These are phyloP conservation scores for Spilarctia lutea DNA, from an alignment of 2,888 invertebrate genomes.

Conservation along the genomic window DNA sequence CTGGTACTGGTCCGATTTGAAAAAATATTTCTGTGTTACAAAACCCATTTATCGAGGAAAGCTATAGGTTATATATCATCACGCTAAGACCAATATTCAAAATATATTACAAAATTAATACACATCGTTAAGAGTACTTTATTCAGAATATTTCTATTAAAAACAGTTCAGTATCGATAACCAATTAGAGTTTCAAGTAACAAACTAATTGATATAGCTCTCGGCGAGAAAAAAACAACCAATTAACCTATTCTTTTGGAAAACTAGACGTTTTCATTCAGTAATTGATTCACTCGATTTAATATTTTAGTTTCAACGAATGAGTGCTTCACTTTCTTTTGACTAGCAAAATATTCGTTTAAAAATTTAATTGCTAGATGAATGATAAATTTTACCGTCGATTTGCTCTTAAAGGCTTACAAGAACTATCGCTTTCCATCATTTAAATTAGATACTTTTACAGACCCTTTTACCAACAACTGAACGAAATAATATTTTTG, in stretches of 20 bases:
- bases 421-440: no score
- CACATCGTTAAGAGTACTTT: background rate
- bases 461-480: no score
- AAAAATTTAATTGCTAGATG: background rate
- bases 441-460: no score
- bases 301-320: slow-evolving; percentile 19
- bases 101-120: background rate
- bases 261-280: slow-evolving; percentile 33
- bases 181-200: slow-evolving; percentile 59
- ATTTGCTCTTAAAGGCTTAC: no score
- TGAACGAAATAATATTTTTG: no score
- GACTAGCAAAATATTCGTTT: background rate
- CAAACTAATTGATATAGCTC: slow-evolving; percentile 54
- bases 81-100: no score
- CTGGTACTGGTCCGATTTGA: no score
- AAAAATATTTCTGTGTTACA: no score
- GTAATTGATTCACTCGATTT: slow-evolving; percentile 33
- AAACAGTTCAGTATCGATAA: slow-evolving; percentile 33
- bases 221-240: slow-evolving; percentile 34
- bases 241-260: slow-evolving; percentile 48
- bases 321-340: background rate
- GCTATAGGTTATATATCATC: no score
- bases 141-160: background rate
- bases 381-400: background rate
- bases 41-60: no score